These are phyloP conservation scores for Pycnomerus fuliginosus DNA, from an alignment of 2,888 invertebrate species.

Conservation along the genomic window DNA sequence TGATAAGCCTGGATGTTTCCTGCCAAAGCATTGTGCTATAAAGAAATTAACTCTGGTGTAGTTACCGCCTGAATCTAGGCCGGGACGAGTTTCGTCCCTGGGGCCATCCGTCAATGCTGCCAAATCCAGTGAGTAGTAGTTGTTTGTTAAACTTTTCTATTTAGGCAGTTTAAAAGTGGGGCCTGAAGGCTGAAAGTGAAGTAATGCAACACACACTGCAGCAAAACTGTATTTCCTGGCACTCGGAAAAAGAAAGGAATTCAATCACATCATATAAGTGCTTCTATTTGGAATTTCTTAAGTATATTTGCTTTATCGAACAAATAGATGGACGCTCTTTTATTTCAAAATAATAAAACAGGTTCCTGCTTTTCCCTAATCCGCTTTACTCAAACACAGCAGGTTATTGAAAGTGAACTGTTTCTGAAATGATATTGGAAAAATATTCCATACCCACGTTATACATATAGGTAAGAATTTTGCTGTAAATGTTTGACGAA, in stretches of 20 bases:
- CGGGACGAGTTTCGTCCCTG: conserved; percentile 28
- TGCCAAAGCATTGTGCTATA: too few species aligned
- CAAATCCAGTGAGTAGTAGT: conserved; percentile 32
- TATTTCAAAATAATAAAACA: conserved; percentile 14
- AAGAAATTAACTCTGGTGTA: too few species aligned
- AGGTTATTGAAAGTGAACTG: conserved; percentile 17
- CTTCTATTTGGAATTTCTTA: conserved; percentile 17
- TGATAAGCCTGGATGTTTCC: too few species aligned
- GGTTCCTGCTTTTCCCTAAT: conserved; percentile 14
- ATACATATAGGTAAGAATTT: conserved; percentile 11
- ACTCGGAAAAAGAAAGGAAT: conserved; percentile 5
- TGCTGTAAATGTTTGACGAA: conserved; percentile 22
- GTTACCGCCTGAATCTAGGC: conserved; percentile 11
- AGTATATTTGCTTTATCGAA: conserved; percentile 15
- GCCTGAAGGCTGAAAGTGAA: too few species aligned
- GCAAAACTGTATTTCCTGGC: not conserved
- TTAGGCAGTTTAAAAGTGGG: conserved; percentile 23
- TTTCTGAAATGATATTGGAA: conserved; percentile 6
- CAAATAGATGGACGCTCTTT: conserved; percentile 15
- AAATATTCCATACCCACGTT: conserved; percentile 12
- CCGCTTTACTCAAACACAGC: conserved; percentile 10
- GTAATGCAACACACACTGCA: too few species aligned
- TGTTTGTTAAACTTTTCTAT: conserved; percentile 38
- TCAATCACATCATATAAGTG: conserved; percentile 12
- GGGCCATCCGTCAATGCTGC: conserved; percentile 36